A percentile compares a stretch with the other conserved stretches of the same genome.
Conservation (phyloP, 2,113 vertebrate species). For the western clawed frog (Xenopus tropicalis) region DNA sequence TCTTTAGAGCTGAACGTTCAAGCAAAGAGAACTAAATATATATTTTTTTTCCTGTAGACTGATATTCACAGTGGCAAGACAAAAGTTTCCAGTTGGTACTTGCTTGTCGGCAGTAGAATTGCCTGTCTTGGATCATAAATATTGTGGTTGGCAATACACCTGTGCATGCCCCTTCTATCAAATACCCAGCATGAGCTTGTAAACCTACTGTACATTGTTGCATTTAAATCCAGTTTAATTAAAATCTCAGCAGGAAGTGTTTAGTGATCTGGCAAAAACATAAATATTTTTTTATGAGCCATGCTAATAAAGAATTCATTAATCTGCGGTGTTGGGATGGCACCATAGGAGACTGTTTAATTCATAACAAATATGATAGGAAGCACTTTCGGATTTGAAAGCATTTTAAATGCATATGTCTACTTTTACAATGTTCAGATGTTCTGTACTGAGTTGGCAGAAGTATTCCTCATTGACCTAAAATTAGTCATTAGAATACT, state of each 20-base stretch:
- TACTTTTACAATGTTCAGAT: constrained; percentile 18
- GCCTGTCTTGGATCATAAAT: no score
- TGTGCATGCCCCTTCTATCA: background rate
- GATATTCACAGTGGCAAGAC: constrained; percentile 2
- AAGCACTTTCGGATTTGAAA: constrained; percentile 19
- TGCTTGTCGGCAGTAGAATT: no score
- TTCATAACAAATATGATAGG: constrained; percentile 21
- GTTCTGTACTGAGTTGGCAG: constrained; percentile 19
- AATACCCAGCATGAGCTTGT: background rate
- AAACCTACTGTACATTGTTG: background rate
- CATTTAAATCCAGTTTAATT: constrained; percentile 6
- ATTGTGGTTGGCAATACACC: no score
- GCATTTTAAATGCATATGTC: constrained; percentile 2
- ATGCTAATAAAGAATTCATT: constrained; percentile 14
- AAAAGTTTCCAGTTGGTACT: background rate
- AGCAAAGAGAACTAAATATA: constrained; percentile 35
- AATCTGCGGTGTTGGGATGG: constrained; percentile 12
- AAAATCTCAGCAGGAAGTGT: constrained; percentile 14
- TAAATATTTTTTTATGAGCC: constrained; percentile 14
- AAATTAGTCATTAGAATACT: background rate
- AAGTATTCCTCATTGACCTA: background rate
- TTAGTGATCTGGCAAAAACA: constrained; percentile 13
- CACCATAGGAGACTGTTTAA: constrained; percentile 21
- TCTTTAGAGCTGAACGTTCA: constrained; percentile 22
- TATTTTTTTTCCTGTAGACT: constrained; percentile 17